Evolutionary conservation across 2,797 vertebrate species (phyloP), one percentile per base, ranked within the genome.

Genomic region (Manis crassicaudata): DNA sequence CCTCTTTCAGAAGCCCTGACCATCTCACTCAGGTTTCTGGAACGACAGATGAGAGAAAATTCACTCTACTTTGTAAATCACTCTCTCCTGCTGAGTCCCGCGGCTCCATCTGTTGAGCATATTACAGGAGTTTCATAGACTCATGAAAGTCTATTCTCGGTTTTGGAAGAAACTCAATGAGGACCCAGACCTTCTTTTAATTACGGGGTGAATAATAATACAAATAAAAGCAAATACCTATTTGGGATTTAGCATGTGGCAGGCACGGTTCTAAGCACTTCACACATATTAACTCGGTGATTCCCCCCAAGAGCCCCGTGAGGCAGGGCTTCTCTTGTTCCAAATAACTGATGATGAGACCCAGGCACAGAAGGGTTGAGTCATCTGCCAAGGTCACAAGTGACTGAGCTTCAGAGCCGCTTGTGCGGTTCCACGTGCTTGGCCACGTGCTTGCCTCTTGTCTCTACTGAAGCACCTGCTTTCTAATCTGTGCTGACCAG

Each of bases 311-410:
- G 13, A 56, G 11, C 32, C 7, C 37, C 35, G 1, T 0, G 6
- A 35, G 20, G 20, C 32, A 6, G 76, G 54, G 21, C 32, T n/a
- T 5, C 3, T 20, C 20, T 40, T 9, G 27, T 32, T 54, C 25
- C 7, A 0, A 0, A 3, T 5, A 9, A 54, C 29, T 8, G 46
- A 9, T 10, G 32, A 35, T 2, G 21, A 43, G 9, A 43, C 25
- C 0, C 35, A n/a, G 43, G 35, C 27, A 14, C 63, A 56, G 35
- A 32, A n/a, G 6, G 32, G 27, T n/a, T 40, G 56, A 25, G 14
- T 5, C 12, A 68, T 7, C 5, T 7, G 18, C 73, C 40, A 52
- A 70, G 8, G 3, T 70, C 8, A 5, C 5, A 6, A 43, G 5
- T 23, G 27, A 25, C 7, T 3, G 7, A 43, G 70, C 13, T n/a